These are phyloP conservation scores for Drosophila eohydei DNA, from an alignment of 2,888 invertebrate genomes.

Conservation along the genomic window DNA sequence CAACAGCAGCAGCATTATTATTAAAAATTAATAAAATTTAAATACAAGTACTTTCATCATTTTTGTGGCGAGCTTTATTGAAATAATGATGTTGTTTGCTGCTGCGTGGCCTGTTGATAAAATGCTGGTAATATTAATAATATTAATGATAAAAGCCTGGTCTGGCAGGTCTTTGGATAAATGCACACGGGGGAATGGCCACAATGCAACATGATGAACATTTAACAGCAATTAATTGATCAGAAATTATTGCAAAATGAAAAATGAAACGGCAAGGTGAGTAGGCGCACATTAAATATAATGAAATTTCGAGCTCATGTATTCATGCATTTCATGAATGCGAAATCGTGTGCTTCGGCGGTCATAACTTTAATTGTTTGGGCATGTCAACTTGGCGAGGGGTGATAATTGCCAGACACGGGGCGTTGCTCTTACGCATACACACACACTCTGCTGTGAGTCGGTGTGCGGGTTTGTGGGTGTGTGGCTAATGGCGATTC, in stretches of 20 bases:
- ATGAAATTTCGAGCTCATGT: conserved; percentile 51
- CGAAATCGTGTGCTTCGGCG: background rate
- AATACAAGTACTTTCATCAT: conserved; percentile 38
- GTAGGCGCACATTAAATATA: conserved; percentile 44
- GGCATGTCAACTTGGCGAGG: conserved; percentile 28
- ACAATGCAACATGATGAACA: conserved; percentile 21
- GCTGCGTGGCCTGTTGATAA: conserved; percentile 2
- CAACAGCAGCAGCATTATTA: too few species aligned
- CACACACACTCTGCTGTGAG: background rate
- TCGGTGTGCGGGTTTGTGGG: background rate
- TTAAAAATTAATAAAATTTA: conserved; percentile 39
- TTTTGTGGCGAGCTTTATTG: conserved; percentile 33
- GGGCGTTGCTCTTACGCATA: conserved; percentile 16
- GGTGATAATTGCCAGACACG: conserved; percentile 30
- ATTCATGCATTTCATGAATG: conserved; percentile 25
- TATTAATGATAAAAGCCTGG: conserved; percentile 40
- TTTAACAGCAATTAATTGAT: conserved; percentile 70
- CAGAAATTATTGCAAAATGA: conserved; percentile 34
- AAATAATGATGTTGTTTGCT: conserved; percentile 40
- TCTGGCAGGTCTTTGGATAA: conserved; percentile 36
- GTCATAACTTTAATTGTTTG: conserved; percentile 55
- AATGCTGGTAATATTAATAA: conserved; percentile 27
- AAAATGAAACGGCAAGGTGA: conserved; percentile 3
- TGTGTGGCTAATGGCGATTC: conserved; percentile 30
- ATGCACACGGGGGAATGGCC: conserved; percentile 43